Evolutionary conservation across 1,140 invertebrate species (phyloP).

Genomic region (Eumaeus atala): DNA sequence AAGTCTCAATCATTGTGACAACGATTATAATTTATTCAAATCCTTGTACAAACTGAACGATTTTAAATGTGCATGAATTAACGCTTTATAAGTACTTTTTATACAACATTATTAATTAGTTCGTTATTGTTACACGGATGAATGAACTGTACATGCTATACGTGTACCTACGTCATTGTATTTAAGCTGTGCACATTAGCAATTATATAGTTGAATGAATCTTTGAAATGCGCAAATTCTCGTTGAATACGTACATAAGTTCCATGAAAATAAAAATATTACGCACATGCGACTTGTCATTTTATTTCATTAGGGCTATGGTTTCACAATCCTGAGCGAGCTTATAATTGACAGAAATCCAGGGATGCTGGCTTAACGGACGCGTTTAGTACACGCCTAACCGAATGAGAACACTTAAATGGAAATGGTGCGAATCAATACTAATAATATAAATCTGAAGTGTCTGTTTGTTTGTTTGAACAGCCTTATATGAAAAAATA

Average conservation of each 20-base stretch:
- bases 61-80: constrained; percentile 29
- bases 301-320: constrained; percentile 39
- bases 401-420: no score
- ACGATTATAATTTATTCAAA: constrained; percentile 21
- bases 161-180: constrained; percentile 53
- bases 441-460: no score
- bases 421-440: no score
- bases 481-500: no score
- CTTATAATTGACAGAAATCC: no score
- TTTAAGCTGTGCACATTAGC: constrained; percentile 65
- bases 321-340: no score
- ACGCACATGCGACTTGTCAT: constrained; percentile 63
- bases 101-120: constrained; percentile 50
- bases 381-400: no score
- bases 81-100: constrained; percentile 55
- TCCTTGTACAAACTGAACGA: constrained; percentile 21
- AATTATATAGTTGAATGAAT: constrained; percentile 58
- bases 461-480: no score
- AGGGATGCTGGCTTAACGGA: no score
- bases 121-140: constrained; percentile 46
- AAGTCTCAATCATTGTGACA: constrained; percentile 1
- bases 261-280: constrained; percentile 65
- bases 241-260: constrained; percentile 52
- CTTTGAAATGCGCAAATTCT: constrained; percentile 58
- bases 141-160: constrained; percentile 42